Conservation (phyloP, 2,113 vertebrate species). For the Cercopithecus mona region DNA sequence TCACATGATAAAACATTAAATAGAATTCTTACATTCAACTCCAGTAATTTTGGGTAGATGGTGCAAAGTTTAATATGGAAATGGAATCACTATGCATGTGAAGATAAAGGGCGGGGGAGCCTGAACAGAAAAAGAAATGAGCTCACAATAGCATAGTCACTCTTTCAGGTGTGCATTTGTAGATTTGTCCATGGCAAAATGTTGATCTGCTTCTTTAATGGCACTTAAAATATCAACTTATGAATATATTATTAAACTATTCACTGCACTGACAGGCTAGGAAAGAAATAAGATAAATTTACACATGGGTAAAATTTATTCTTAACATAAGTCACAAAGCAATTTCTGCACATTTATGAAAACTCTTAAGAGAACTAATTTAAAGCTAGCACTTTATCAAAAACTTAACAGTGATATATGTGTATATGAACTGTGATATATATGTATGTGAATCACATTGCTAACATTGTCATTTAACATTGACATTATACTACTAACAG, state of each 20-base stretch:
- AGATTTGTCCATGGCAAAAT: neutral
- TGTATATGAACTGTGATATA: neutral
- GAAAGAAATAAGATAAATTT: neutral
- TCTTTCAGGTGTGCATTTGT: neutral
- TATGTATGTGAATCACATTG: neutral
- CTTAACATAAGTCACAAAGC: slow-evolving; percentile 30
- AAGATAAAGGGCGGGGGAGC: neutral
- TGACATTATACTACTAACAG: neutral
- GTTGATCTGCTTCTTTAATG: slow-evolving; percentile 37
- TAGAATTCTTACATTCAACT: neutral
- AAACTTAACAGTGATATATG: neutral
- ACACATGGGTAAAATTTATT: slow-evolving; percentile 34
- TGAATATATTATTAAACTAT: slow-evolving; percentile 45
- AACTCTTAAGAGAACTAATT: slow-evolving; percentile 47
- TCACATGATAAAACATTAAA: neutral
- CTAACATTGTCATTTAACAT: neutral
- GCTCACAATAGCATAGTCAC: neutral
- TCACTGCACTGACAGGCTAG: neutral
- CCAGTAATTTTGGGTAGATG: neutral
- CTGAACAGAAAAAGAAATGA: neutral
- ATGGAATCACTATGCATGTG: neutral
- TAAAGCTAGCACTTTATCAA: slow-evolving; percentile 46
- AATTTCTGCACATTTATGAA: slow-evolving; percentile 47
- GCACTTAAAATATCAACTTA: slow-evolving; percentile 44
- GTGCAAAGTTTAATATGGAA: neutral